These are phyloP conservation scores for Crypturellus undulatus DNA, from an alignment of 2,113 vertebrate species.

Conservation along the genomic window DNA sequence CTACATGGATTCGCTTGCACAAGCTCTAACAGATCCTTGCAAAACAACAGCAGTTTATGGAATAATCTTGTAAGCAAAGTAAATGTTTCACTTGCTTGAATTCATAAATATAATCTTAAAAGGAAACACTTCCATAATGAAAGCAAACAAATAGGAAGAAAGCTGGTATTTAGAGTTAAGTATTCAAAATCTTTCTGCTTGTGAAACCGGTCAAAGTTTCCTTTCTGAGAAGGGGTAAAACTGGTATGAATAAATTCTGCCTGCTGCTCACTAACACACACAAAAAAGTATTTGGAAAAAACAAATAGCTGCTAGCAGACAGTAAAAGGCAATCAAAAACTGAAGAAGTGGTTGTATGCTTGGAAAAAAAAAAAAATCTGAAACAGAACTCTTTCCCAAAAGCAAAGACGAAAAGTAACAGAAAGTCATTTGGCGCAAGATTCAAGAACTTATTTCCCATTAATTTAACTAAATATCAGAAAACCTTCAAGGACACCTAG, in stretches of 20 bases:
- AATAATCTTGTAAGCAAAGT: slow-evolving; percentile 1
- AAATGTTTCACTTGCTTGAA: slow-evolving; percentile 45
- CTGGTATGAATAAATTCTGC: background rate
- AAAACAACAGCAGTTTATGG: background rate
- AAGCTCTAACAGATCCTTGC: background rate
- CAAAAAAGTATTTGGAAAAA: background rate
- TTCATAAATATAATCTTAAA: slow-evolving; percentile 25
- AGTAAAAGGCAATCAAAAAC: background rate
- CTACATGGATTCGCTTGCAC: background rate
- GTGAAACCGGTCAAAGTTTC: background rate
- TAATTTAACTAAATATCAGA: background rate
- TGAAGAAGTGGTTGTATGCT: background rate
- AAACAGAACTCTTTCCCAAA: background rate
- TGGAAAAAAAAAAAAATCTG: background rate
- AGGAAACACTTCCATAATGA: background rate
- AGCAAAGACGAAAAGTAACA: background rate
- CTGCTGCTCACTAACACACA: background rate
- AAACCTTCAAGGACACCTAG: background rate
- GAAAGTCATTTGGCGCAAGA: background rate
- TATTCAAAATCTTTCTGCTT: background rate
- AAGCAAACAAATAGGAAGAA: background rate
- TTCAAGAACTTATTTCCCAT: background rate
- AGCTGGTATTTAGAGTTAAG: background rate
- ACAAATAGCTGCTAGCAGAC: background rate
- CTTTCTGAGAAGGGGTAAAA: background rate